Base-by-base conservation (phyloP, 1,140 invertebrate species). In the Drosophila oshimai region DNA sequence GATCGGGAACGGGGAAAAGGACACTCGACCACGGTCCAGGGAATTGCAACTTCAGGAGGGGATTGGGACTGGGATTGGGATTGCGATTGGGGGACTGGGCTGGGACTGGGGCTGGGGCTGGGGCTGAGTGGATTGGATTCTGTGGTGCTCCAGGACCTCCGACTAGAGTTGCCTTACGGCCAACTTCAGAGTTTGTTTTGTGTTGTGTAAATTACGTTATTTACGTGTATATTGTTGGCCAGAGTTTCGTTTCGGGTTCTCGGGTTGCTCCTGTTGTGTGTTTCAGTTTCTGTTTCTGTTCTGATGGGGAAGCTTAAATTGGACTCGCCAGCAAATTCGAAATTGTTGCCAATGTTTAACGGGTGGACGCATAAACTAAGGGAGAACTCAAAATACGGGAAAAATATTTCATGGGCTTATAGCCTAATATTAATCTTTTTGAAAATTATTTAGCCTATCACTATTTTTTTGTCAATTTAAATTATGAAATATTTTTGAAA, bases 191-290 rank as follows among this genome's bases (percentile, higher is more conserved):
- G 79, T 83, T 78, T 84, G 79, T 83, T 83, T 78, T 83, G 79
- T 83, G 78, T 84, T 78, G 78, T 83, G 79, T 83, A 84, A 84
- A 83, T 83, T 83, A 83, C 78, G 78, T 84, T 83, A 84, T 83
- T 83, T 84, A 83, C 75, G 73, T 58, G 75, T 65, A 79, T 70
- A 65, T 74, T 80, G 73, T 74, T 70, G 68, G 17, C 39, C 45
- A 47, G 65, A 71, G 68, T 70, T 70, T 57, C 45, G 29, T 46
- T 10, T 29, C 28, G 28, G 28, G 28, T 10, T 29, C 44, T 46
- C 28, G 44, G 44, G 31, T 49, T 37, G 54, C 44, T 79, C 74
- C 54, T 60, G 68, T 53, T 69, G 65, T 57, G 37, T 24, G 31
- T 44, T 67, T n/a, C n/a, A n/a, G n/a, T n/a, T n/a, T n/a, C n/a